These are phyloP conservation scores for Scaptomyza tumidula DNA, from an alignment of 2,888 invertebrate genomes.

Conservation along the genomic window DNA sequence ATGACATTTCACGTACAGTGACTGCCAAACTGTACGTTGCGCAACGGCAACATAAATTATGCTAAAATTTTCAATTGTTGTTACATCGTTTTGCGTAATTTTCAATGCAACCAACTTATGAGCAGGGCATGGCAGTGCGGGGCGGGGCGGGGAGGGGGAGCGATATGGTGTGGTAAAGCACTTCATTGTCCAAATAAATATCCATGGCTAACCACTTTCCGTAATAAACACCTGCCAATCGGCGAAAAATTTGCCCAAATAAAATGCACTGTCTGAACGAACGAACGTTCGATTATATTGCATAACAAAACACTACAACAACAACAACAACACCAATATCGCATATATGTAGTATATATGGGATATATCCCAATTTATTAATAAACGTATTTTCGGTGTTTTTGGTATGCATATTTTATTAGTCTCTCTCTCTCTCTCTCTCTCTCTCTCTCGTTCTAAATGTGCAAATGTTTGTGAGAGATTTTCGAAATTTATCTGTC, in stretches of 20 bases:
- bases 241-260: slow-evolving; percentile 15
- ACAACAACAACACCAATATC: no score
- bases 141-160: neutral
- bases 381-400: slow-evolving; percentile 64
- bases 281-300: slow-evolving; percentile 35
- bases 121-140: slow-evolving; percentile 35
- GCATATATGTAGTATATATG: no score
- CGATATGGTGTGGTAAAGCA: neutral
- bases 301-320: slow-evolving; percentile 11
- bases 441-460: neutral
- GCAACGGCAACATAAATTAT: slow-evolving; percentile 65
- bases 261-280: slow-evolving; percentile 26
- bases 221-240: slow-evolving; percentile 38
- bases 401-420: slow-evolving; percentile 69
- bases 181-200: neutral
- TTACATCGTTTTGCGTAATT: slow-evolving; percentile 60
- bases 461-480: neutral
- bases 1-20: slow-evolving; percentile 50
- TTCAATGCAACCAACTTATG: slow-evolving; percentile 64
- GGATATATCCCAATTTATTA: slow-evolving; percentile 59
- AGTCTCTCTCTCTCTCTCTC: neutral
- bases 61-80: slow-evolving; percentile 57
- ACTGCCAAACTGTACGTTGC: slow-evolving; percentile 53
- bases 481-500: neutral
- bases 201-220: slow-evolving; percentile 29